Conservation (phyloP, 1,140 invertebrate species). For the Heterodera carotae region DNA sequence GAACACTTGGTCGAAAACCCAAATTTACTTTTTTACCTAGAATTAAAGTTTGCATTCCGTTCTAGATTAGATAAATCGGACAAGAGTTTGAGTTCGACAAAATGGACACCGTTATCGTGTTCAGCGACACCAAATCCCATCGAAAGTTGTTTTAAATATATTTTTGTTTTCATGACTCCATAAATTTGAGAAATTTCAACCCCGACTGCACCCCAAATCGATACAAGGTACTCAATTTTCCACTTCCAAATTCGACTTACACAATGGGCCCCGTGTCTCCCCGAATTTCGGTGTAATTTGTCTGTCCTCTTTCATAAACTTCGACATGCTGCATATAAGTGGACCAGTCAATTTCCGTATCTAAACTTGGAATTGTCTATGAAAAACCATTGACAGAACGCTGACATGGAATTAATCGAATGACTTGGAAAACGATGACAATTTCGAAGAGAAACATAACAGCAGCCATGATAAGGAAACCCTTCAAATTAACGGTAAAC, state of each 20-base stretch:
- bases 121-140: no score
- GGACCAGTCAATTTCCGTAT: conserved; percentile 64
- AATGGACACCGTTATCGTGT: no score
- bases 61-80: no score
- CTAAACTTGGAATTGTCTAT: conserved; percentile 37
- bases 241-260: conserved; percentile 46
- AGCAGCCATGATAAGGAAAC: conserved; percentile 23
- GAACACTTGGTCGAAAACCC: neutral
- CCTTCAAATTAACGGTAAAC: conserved; percentile 18
- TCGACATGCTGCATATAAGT: conserved; percentile 65
- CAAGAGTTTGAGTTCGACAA: no score
- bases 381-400: conserved; percentile 22
- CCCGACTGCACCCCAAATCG: no score
- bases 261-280: conserved; percentile 63
- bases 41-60: no score
- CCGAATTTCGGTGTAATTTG: conserved; percentile 54
- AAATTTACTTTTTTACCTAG: no score
- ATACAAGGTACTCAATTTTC: no score
- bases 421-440: conserved; percentile 43
- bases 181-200: no score
- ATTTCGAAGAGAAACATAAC: conserved; percentile 37
- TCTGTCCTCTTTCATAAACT: conserved; percentile 49
- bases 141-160: no score
- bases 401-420: conserved; percentile 55
- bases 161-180: no score